Percentiles rank a stretch among this genome's conserved stretches.
These are phyloP conservation scores for Molothrus aeneus DNA, from an alignment of 2,797 vertebrate species.

Conservation along the genomic window DNA sequence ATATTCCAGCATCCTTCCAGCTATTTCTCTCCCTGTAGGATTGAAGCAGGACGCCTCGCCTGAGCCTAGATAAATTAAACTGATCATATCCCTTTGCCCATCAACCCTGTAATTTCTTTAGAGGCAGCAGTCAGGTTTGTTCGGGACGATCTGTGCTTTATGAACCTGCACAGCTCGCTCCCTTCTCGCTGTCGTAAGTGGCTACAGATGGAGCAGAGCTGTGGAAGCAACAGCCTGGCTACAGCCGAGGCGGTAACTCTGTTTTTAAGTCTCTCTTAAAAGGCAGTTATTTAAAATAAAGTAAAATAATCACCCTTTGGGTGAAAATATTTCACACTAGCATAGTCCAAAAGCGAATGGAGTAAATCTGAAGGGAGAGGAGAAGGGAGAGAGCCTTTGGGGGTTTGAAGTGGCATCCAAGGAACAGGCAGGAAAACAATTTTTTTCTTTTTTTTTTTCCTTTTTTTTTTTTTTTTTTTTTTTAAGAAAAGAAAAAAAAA, in stretches of 20 bases:
- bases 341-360: background rate
- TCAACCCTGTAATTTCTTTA: constrained; percentile 60
- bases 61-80: constrained; percentile 56
- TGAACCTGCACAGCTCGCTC: constrained; percentile 16
- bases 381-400: background rate
- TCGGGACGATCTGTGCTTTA: constrained; percentile 35
- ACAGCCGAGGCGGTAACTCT: background rate
- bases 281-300: constrained; percentile 22
- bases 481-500: background rate
- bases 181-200: constrained; percentile 23
- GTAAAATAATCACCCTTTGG: background rate
- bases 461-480: background rate
- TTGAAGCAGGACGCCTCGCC: background rate
- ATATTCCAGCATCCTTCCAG: background rate
- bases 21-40: background rate
- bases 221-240: background rate
- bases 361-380: background rate
- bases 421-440: background rate
- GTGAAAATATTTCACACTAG: constrained; percentile 23
- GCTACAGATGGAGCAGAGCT: constrained; percentile 45
- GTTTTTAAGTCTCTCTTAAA: constrained; percentile 22
- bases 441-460: background rate
- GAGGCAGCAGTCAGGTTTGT: constrained; percentile 48
- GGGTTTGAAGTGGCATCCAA: constrained; percentile 15
- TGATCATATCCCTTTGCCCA: constrained; percentile 56